Evolutionary conservation across 2,797 vertebrate genomes (phyloP).

Genomic region (Argentina silus): DNA sequence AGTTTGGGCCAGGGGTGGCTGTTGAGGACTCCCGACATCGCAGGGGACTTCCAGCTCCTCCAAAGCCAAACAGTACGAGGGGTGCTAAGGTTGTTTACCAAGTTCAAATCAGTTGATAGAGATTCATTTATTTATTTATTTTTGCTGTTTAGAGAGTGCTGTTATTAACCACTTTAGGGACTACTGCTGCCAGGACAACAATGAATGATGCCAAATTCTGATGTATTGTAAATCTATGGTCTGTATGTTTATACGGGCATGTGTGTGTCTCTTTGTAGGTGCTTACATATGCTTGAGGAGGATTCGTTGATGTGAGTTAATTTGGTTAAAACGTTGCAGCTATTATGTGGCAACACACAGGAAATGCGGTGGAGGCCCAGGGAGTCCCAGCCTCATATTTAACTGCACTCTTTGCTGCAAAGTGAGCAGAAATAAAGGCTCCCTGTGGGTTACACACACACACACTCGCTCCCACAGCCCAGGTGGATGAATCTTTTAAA

Average conservation of each 20-base stretch:
- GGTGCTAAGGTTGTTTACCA: slow-evolving; percentile 58
- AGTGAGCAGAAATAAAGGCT: slow-evolving; percentile 69
- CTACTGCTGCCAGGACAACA: not conserved
- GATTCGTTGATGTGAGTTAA: slow-evolving; percentile 53
- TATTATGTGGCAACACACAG: slow-evolving; percentile 39
- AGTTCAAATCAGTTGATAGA: slow-evolving; percentile 42
- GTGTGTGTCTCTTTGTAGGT: slow-evolving; percentile 43
- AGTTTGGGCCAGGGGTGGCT: slow-evolving; percentile 45
- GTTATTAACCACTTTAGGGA: too few species aligned
- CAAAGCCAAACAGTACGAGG: slow-evolving; percentile 49
- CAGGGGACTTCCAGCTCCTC: slow-evolving; percentile 38
- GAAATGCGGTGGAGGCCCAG: slow-evolving; percentile 31
- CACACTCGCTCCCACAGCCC: slow-evolving; percentile 4
- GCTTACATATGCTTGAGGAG: slow-evolving; percentile 50
- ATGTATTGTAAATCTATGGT: slow-evolving; percentile 42
- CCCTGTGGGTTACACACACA: slow-evolving; percentile 39
- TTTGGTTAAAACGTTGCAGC: slow-evolving; percentile 42
- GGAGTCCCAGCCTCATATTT: slow-evolving; percentile 40
- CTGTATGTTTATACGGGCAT: slow-evolving; percentile 28
- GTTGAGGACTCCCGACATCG: slow-evolving; percentile 53
- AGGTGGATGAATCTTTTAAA: slow-evolving; percentile 57
- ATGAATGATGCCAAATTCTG: slow-evolving; percentile 51
- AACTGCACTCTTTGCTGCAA: slow-evolving; percentile 55
- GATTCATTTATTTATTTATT: too few species aligned
- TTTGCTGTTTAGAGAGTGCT: too few species aligned